Evolutionary conservation across 2,888 invertebrate genomes (phyloP), one percentile per base, ranked within the genome.

Genomic region (Oegoconia quadripuncta): DNA sequence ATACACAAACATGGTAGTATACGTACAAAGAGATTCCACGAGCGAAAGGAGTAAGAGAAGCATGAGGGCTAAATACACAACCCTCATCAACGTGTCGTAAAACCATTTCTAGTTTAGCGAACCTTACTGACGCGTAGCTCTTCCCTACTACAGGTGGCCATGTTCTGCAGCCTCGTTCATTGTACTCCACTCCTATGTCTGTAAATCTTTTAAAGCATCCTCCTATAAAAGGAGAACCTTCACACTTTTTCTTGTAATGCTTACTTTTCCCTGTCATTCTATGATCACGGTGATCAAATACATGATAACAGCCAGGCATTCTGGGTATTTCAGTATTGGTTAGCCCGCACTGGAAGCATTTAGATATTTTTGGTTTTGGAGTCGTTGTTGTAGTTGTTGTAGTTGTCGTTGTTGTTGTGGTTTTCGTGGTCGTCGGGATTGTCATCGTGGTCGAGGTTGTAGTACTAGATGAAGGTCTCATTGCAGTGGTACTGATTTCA

Each of bases 141-240:
- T 6, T 15, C 1, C 75, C 72, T 25, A 0, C 2, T 0, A 13
- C 0, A 0, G 73, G 73, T 1, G 57, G 56, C 41, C 44, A 46
- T 0, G 49, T 41, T 16, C 76, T 57, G 25, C 76, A 76, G 0
- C 72, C 74, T 22, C 72, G 50, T 42, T 76, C 75, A 3, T 53
- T 48, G 32, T 70, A 75, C 0, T 33, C 2, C 0, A 16, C 9
- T 1, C 64, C 66, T 1, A 73, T 4, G 31, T 76, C 76, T 3
- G 68, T 14, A 43, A 41, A 68, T 25, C 75, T 55, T 23, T 51
- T 58, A 17, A 64, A 61, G 28, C 72, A 72, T 9, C 66, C 67
- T 7, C 41, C 53, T 6, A 43, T 35, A 12, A 41, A 46, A 0
- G 15, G 1, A 1, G n/a, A n/a, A n/a, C 39, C 40, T 1, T 6